Base-by-base conservation (phyloP, 2,113 vertebrate species). In the Hylia prasina region DNA sequence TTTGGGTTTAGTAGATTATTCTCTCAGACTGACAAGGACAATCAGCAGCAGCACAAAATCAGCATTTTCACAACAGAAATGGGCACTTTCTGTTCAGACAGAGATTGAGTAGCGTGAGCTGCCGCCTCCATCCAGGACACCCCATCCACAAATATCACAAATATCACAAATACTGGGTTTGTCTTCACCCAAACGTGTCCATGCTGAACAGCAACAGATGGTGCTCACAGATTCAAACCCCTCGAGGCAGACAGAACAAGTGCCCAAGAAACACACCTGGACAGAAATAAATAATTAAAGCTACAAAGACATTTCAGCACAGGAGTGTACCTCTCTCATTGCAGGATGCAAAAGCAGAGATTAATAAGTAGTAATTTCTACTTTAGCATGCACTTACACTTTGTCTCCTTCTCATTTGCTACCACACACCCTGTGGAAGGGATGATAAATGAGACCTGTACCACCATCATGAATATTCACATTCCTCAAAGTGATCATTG, bases 221-320 rank as follows among this genome's bases (percentile, higher is more conserved):
- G 87, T 73, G 90, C 88, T 88, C 66, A 61, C 83, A 76, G 51
- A 93, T 75, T 68, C 40, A 89, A 95, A 68, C 70, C 94, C 93
- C 94, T 57, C 15, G 61, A 84, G 95, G 90, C 75, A 79, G 31
- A 79, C 25, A 50, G 78, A 92, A 54, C 33, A 40, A 92, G 94
- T 88, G 73, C 78, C 84, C 90, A 90, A 91, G 87, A 90, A 84
- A 88, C 83, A 95, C 89, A 94, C 93, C 91, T 97, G 95, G 87
- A 44, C 77, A 90, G 83, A 92, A 96, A 95, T 57, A 83, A 94
- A 73, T 79, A 93, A 83, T 96, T 83, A 90, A 83, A 93, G 80
- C 63, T 60, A 85, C 86, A 87, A 82, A 68, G 66, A 58, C 66
- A 40, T 87, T 91, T 57, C 71, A 44, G 78, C 53, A 65, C 47